Base-by-base conservation (phyloP, 2,888 invertebrate genomes). In the Axea sp. region DNA sequence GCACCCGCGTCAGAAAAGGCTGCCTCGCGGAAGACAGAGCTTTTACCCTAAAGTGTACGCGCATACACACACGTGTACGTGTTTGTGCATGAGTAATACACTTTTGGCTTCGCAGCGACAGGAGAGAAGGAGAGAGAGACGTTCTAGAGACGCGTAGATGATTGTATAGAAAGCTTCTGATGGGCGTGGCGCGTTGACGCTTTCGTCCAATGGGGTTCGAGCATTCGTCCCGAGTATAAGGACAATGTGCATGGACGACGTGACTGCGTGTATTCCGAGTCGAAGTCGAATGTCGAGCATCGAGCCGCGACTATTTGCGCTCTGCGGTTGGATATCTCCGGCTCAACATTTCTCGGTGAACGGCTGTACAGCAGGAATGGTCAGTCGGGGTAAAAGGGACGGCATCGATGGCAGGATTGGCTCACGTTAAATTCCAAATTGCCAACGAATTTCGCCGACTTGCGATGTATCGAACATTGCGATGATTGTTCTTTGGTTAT, bases 201-300 rank as follows among this genome's bases (percentile, higher is more conserved):
- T 84, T 83, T 81, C 83, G 81, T 77, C 87, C 87, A 88, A 87
- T 87, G 78, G 82, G 82, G 80, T 82, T 82, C 77, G 80, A 80
- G 82, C 79, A 82, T 83, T 82, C 82, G 45, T 81, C 78, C 81
- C 78, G 80, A 82, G 80, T 81, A 81, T 83, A 84, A 86, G 86
- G 85, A 84, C 85, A 85, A 86, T 86, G 80, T 75, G 68, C 75
- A 73, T 77, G 68, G 68, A 75, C 68, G 75, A 73, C 69, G 65
- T 69, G 35, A 22, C 45, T 22, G 37, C 45, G 64, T 45, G 51
- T 43, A 43, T 49, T 30, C 53, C 49, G 68, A 71, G 68, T 79
- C 80, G 81, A 83, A 81, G 80, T 76, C 78, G 78, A 81, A 83
- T 30, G 80, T 82, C 82, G 81, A 82, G 77, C 75, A 73, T 73